Conservation (phyloP, 2,797 vertebrate species). For the Sebastes reedi region DNA sequence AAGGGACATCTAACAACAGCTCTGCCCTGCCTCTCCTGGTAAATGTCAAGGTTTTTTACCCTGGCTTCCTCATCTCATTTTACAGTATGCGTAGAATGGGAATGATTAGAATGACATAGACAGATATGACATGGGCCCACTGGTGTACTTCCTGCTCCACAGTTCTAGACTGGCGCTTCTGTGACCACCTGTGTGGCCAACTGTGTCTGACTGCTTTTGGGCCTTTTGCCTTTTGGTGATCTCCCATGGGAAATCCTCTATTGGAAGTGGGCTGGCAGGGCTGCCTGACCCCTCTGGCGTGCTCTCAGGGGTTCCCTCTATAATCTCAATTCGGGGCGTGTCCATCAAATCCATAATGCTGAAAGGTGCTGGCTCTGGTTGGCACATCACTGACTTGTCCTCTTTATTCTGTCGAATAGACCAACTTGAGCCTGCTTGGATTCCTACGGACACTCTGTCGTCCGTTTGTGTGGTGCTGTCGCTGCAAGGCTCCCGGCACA, state of each 20-base stretch:
- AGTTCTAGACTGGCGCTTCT: conserved; percentile 86
- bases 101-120: conserved; percentile 87
- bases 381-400: conserved; percentile 88
- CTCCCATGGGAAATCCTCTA: conserved; percentile 84
- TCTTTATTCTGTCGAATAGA: conserved; percentile 80
- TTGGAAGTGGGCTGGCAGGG: conserved; percentile 82
- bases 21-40: conserved; percentile 53
- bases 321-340: conserved; percentile 83
- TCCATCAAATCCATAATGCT: conserved; percentile 84
- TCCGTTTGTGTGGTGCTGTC: conserved; percentile 80
- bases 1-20: conserved; percentile 75
- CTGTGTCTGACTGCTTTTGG: conserved; percentile 69
- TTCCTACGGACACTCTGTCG: conserved; percentile 84
- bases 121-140: conserved; percentile 88
- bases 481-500: conserved; percentile 83
- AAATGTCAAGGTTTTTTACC: conserved; percentile 47
- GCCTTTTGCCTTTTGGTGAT: conserved; percentile 79
- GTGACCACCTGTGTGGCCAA: conserved; percentile 80
- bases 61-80: conserved; percentile 57
- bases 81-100: conserved; percentile 55
- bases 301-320: conserved; percentile 79
- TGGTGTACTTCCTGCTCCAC: conserved; percentile 88
- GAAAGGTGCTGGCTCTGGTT: conserved; percentile 83
- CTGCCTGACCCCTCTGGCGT: conserved; percentile 84
- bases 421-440: conserved; percentile 84